Base-by-base conservation (phyloP, 23 tunicate genomes). In the Trididemnum clinides region DNA sequence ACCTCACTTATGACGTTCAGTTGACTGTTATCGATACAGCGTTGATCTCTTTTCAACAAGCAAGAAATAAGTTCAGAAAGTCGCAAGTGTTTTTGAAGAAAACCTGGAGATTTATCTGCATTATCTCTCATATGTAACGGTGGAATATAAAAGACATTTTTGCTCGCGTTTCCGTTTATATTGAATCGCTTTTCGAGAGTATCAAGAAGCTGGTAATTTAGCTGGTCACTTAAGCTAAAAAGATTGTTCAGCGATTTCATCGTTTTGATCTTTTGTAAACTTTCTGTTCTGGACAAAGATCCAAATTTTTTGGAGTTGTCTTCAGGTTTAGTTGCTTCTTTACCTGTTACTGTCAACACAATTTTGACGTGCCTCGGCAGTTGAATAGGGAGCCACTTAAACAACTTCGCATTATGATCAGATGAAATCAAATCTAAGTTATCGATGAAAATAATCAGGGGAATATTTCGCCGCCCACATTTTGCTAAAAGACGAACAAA, bases 351-450 rank as follows among this genome's bases (percentile, higher is more conserved):
- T 0, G 97, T 81, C 1, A 92, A 30, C 4, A 92, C 50, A 35
- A 92, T 50, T 66, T 92, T 92, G 7, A 87, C 87, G 57, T 74
- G 38, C 32, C 58, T 65, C 3, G 97, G 91, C 39, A 92, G 58
- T 6, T 72, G 57, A 7, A 73, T 64, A 5, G 97, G 97, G 1
- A 92, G 19, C 97, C 97, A 92, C n/a, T 77, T 63, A 28, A 87
- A 36, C 18, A 63, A 34, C 12, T 29, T 57, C 33, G 78, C 90
- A 0, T 75, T 82, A 29, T 83, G 63, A 1, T 77, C 85, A 33
- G 57, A 34, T n/a, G 64, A 28, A 50, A 87, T 22, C 66, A 59
- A 80, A 34, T 72, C 82, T 25, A 92, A n/a, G 64, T 87, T 87
- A 32, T 92, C 97, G 18, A 92, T 5, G 57, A 87, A 92, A 7